phyloP scores from a whole-genome alignment of 2,113 vertebrate species.

The Hylia prasina region DNA sequence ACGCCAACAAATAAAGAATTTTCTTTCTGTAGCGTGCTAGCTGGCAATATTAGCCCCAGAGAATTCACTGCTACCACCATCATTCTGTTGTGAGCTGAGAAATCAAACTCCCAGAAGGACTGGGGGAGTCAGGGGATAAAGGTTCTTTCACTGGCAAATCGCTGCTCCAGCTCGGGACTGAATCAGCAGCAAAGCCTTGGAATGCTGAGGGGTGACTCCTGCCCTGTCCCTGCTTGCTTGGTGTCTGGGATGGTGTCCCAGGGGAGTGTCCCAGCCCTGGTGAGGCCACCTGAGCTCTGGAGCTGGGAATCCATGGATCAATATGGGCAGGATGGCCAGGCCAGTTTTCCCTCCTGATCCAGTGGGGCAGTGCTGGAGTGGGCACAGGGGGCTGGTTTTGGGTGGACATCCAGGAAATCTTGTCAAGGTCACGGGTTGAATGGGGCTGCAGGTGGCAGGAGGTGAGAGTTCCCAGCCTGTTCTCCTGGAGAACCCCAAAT shows the following conservation, averaged over 20 bases:
- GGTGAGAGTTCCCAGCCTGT: neutral
- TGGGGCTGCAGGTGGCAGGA: accelerated
- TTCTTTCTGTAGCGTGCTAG: neutral
- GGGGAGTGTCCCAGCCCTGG: neutral
- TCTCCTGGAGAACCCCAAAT: neutral
- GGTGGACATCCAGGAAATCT: neutral
- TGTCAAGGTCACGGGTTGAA: accelerated
- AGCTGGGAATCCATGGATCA: neutral
- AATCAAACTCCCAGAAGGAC: slow-evolving; percentile 13
- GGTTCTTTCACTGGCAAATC: neutral
- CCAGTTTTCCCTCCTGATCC: neutral
- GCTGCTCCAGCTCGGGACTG: neutral
- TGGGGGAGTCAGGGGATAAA: neutral
- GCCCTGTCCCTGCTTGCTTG: neutral
- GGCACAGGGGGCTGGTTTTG: neutral
- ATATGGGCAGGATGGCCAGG: accelerated
- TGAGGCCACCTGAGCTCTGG: neutral
- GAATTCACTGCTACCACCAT: neutral
- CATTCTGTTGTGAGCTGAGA: neutral
- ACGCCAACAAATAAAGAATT: neutral
- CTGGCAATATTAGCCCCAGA: slow-evolving; percentile 13
- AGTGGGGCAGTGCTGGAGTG: neutral
- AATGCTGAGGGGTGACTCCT: neutral
- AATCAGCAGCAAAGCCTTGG: neutral
- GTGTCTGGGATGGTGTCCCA: neutral